Evolutionary conservation across 2,113 vertebrate genomes (phyloP).

Genomic region (Mustelus asterias): DNA sequence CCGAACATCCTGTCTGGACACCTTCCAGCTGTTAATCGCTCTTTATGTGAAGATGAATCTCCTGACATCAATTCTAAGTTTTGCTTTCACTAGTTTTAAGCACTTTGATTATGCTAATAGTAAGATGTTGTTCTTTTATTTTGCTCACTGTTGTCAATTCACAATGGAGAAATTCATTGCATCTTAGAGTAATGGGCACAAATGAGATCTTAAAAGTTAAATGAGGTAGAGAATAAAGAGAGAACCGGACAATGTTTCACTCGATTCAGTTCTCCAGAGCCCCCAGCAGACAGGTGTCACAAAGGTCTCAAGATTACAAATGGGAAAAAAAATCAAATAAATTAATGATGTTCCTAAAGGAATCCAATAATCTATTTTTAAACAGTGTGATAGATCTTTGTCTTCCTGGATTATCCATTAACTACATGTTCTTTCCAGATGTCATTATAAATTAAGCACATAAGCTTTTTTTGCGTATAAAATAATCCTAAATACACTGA

Average conservation of each 20-base stretch:
- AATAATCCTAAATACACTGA: conserved; percentile 1
- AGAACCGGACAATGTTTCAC: background rate
- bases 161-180: background rate
- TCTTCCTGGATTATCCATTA: background rate
- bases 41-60: background rate
- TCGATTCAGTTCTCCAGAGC: background rate
- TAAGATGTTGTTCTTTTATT: background rate
- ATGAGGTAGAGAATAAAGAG: background rate
- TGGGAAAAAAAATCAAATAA: background rate
- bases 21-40: background rate
- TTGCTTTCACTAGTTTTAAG: background rate
- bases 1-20: background rate
- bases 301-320: background rate
- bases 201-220: background rate
- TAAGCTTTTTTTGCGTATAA: background rate
- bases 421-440: background rate
- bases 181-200: background rate
- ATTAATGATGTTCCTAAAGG: conserved; percentile 13
- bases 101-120: background rate
- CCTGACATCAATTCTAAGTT: background rate
- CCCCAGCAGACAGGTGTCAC: background rate
- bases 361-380: background rate
- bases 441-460: background rate
- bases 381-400: conserved; percentile 19
- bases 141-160: background rate